Evolutionary conservation across 2,888 invertebrate species (phyloP), one percentile per base, ranked within the genome.

Genomic region (Tineola bisselliella): DNA sequence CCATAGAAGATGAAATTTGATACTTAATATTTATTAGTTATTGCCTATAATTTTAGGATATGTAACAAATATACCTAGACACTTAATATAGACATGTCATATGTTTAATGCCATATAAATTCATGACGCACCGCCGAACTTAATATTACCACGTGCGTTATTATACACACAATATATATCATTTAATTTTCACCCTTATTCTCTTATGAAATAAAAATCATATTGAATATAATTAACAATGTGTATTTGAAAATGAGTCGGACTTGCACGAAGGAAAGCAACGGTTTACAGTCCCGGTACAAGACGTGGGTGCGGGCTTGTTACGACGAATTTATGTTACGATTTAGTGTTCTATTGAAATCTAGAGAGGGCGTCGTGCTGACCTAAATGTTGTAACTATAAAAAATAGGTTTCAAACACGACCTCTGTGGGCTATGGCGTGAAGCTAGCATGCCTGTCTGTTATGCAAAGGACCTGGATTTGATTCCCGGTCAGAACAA

Each of bases 201-300:
- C 2, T 5, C 17, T 19, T 19, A 5, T 19, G 4, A 10, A 3
- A 17, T 56, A 56, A n/a, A 19, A 19, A 17, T 56, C n/a, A 56
- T 56, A 19, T 3, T 56, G 12, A 56, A 56, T 8, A 19, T 56
- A 19, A 56, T 25, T 25, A 25, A 25, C 15, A 25, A 25, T 25
- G 54, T 54, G n/a, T 54, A 18, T 54, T 54, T 54, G 54, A 5
- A 25, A 18, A 12, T 8, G 54, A 25, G 54, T 25, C 15, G 33
- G 6, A 33, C 33, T 58, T 58, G 58, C 19, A 33, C 33, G 58
- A 58, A 33, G 58, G 33, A 58, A 33, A 58, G 33, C 58, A 58
- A 58, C 58, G 58, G 58, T 58, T 58, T 19, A 58, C 58, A 17
- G 58, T 33, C 33, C 31, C 58, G 31, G 58, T 58, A 58, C 33